Evolutionary conservation across 2,113 vertebrate species (phyloP), one percentile per base, ranked within the genome.

Genomic region (Dasyurus viverrinus): DNA sequence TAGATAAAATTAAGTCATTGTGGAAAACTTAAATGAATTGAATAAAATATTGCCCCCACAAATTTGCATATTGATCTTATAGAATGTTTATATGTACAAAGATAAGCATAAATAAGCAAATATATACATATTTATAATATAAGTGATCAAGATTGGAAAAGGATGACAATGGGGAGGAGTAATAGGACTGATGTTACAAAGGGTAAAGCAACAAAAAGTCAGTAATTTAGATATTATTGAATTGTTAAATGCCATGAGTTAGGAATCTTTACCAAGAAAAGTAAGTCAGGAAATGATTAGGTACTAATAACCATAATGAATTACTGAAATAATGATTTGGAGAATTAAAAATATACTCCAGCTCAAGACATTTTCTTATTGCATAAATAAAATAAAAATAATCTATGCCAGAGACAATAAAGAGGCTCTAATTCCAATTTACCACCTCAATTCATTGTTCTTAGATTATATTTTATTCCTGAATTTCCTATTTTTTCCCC

Each of bases 291-390:
- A 36, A 53, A 52, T 14, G 10, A 36, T 27, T 92, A n/a, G 9
- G 8, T 25, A 47, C 36, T 26, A 42, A 52, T 84, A 47, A 54
- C 89, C 55, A 53, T 89, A 54, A 12, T 10, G 2, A 9, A 23
- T 90, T 92, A n/a, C 22, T 47, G 48, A 92, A 57, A 92, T 14
- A 22, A 36, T 60, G n/a, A 36, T 53, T 76, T n/a, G 76, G 27
- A 68, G 92, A 76, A 24, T 55, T 24, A 54, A 57, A 24, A 12
- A 60, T 90, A 76, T 47, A 23, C 27, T 22, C 16, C n/a, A 48
- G 57, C 12, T 54, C 48, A 14, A 50, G 52, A 91, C 68, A 90
- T 93, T 93, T 42, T 95, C 42, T 95, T 91, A 84, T 54, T 91
- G 36, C 12, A 16, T 90, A 60, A 90, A 47, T 57, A 95, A 76